These are phyloP conservation scores for Setipinna tenuifilis DNA, from an alignment of 2,797 vertebrate genomes.

Conservation along the genomic window DNA sequence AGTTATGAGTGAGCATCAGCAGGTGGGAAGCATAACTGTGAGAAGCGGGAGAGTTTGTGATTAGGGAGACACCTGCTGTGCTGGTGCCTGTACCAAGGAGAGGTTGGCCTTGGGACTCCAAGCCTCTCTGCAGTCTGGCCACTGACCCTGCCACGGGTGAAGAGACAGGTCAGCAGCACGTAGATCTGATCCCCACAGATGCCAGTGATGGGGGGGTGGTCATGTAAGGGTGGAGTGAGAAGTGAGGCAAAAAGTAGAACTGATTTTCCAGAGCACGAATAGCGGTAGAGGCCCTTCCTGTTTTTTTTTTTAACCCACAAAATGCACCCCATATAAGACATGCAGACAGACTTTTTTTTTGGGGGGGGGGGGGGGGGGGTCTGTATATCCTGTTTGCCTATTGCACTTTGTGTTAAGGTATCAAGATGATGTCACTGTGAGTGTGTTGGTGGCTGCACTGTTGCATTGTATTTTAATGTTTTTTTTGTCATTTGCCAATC, in stretches of 20 bases:
- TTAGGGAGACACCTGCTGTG: neutral
- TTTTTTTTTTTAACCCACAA: no score
- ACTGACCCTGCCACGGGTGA: constrained; percentile 20
- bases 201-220: constrained; percentile 30
- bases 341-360: neutral
- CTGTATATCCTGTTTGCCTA: no score
- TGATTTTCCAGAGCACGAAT: no score
- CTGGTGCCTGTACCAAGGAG: constrained; percentile 15
- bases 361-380: neutral
- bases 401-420: no score
- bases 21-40: neutral
- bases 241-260: no score
- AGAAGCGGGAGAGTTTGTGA: no score
- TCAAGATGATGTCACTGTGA: no score
- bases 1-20: neutral
- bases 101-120: constrained; percentile 32
- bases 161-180: constrained; percentile 38
- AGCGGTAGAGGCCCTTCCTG: no score
- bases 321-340: no score
- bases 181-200: constrained; percentile 29
- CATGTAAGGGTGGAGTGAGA: constrained; percentile 23
- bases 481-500: no score
- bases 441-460: no score
- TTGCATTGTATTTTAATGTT: no score
- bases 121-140: constrained; percentile 39